These are phyloP conservation scores for Alsophila aescularia DNA, from an alignment of 2,888 invertebrate species.

Conservation along the genomic window DNA sequence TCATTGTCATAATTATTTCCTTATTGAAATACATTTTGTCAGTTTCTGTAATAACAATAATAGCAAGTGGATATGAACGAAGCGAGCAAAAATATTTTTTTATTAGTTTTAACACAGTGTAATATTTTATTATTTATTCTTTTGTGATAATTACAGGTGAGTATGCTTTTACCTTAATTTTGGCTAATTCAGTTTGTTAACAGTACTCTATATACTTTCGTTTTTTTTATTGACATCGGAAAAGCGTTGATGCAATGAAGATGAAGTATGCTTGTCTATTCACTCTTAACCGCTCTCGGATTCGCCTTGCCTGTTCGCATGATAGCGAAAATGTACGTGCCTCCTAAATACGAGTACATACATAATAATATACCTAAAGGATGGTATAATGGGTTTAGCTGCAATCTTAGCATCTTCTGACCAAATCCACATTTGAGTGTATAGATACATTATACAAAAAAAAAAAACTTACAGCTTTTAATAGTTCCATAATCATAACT, in stretches of 20 bases:
- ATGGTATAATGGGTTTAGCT: not conserved
- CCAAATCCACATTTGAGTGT: not conserved
- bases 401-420: not conserved
- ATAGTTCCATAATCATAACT: too few species aligned
- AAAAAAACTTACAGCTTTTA: too few species aligned
- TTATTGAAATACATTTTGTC: not conserved
- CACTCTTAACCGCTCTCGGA: not conserved
- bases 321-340: not conserved
- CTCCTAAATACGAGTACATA: not conserved
- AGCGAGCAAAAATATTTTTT: constrained; percentile 1
- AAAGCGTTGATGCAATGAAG: constrained; percentile 1
- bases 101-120: too few species aligned
- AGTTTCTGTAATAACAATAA: not conserved
- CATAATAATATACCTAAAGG: not conserved
- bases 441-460: too few species aligned
- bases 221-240: constrained; percentile 9
- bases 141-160: not conserved
- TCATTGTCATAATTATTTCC: too few species aligned
- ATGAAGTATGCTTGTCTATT: constrained; percentile 1
- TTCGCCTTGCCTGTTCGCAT: constrained; percentile 8
- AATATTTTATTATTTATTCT: too few species aligned
- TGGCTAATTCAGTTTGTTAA: not conserved
- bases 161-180: not conserved
- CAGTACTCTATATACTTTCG: constrained; percentile 9
- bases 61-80: not conserved